Evolutionary conservation across 2,113 vertebrate genomes (phyloP).

Genomic region (Regulus satrapa): DNA sequence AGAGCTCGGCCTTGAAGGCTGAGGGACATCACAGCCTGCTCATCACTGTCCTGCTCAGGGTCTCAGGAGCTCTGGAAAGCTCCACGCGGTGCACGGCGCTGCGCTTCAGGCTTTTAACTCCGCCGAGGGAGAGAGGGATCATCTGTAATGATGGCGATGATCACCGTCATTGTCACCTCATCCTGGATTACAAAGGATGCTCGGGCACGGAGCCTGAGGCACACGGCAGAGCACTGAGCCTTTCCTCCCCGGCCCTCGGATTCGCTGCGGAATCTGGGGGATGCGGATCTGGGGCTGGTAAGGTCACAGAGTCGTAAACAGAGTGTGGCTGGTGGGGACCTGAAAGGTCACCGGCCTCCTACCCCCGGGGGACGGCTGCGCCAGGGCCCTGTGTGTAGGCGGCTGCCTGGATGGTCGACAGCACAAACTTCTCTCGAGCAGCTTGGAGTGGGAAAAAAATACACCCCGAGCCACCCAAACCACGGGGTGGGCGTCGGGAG

Average conservation of each 20-base stretch:
- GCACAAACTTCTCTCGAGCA: not conserved
- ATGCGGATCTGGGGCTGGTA: conserved; percentile 6
- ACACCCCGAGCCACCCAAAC: not conserved
- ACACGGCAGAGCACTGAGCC: accelerated
- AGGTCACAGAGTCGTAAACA: not conserved
- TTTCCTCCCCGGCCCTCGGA: not conserved
- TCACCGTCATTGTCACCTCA: not conserved
- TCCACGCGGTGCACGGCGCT: accelerated
- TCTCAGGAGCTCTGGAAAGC: not conserved
- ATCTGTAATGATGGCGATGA: not conserved
- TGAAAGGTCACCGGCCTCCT: conserved; percentile 34
- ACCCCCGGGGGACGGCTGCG: not conserved
- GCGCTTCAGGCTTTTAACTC: not conserved
- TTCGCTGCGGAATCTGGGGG: not conserved
- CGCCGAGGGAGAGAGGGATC: not conserved
- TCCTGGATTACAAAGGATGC: not conserved
- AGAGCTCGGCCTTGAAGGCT: not conserved
- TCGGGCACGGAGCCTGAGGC: not conserved
- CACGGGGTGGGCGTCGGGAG: not conserved
- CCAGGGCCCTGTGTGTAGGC: not conserved
- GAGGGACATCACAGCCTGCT: accelerated
- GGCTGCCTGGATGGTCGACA: not conserved
- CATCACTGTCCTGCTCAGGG: accelerated
- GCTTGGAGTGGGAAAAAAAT: not conserved
- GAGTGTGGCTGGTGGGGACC: conserved; percentile 1